Percentiles rank a stretch among this genome's conserved stretches.
phyloP scores from a whole-genome alignment of 2,888 invertebrate species.

The Branchinecta sandiegonensis region DNA sequence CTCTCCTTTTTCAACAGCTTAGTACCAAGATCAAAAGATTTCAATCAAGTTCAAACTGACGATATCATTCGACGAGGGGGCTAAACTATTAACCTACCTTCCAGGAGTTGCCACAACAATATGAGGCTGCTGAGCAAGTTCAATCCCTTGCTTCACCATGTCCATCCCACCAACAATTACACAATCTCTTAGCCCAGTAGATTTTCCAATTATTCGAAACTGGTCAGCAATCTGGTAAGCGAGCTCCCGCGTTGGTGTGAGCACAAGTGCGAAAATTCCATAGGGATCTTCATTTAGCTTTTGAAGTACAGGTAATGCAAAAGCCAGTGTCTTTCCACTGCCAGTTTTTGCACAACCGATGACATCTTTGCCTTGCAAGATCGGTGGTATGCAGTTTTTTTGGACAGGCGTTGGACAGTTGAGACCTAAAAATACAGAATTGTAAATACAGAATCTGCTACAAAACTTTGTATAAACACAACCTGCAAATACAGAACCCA shows the following conservation, averaged over 20 bases:
- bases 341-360: constrained; percentile 96
- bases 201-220: constrained; percentile 77
- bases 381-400: constrained; percentile 58
- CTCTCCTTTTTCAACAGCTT: too few species aligned
- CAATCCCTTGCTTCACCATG: constrained; percentile 72
- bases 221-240: constrained; percentile 91
- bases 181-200: constrained; percentile 62
- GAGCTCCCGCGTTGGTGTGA: constrained; percentile 88
- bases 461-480: too few species aligned
- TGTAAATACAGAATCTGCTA: too few species aligned
- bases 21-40: too few species aligned
- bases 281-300: constrained; percentile 83
- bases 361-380: constrained; percentile 65
- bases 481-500: too few species aligned
- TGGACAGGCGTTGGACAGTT: constrained; percentile 68
- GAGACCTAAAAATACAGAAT: constrained; percentile 43
- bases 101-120: constrained; percentile 95
- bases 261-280: constrained; percentile 81
- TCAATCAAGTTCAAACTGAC: too few species aligned
- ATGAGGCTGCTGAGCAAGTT: constrained; percentile 70
- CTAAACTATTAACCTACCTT: constrained; percentile 29
- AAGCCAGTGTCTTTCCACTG: constrained; percentile 94
- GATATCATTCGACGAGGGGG: too few species aligned
- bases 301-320: constrained; percentile 85
- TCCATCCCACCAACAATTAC: constrained; percentile 92